Percentiles rank a stretch among this genome's conserved stretches.
Evolutionary conservation across 2,888 invertebrate genomes (phyloP).

Genomic region (Rhimphoctona megacephalus): DNA sequence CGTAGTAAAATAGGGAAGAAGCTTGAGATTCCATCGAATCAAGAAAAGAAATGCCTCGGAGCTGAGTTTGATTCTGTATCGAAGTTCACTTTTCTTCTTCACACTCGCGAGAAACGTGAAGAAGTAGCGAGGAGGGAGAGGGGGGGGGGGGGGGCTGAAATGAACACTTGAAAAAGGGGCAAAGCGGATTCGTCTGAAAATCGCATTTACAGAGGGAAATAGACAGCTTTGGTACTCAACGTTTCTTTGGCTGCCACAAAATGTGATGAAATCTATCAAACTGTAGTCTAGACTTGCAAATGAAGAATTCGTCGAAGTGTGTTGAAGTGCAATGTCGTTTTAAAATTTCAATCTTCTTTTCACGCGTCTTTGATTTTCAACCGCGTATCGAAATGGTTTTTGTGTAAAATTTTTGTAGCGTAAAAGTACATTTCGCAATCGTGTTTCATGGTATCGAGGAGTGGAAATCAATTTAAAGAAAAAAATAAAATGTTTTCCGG

Average conservation of each 20-base stretch:
- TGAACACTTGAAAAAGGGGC: background rate
- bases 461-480: background rate
- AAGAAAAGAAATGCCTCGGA: conserved; percentile 29
- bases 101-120: background rate
- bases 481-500: background rate
- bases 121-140: background rate
- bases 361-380: background rate
- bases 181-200: conserved; percentile 18
- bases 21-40: conserved; percentile 30
- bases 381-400: background rate
- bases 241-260: background rate
- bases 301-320: background rate
- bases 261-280: conserved; percentile 10
- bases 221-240: background rate
- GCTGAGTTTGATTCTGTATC: conserved; percentile 41
- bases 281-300: conserved; percentile 9
- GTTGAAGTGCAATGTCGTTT: background rate
- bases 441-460: background rate
- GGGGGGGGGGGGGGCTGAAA: background rate
- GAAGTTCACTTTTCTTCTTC: conserved; percentile 25
- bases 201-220: conserved; percentile 18
- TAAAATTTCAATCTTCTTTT: background rate
- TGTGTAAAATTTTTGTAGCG: background rate
- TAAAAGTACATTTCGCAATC: background rate
- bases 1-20: conserved; percentile 16